phyloP scores from a whole-genome alignment of 2,113 vertebrate species.

The Paramisgurnus dabryanus region DNA sequence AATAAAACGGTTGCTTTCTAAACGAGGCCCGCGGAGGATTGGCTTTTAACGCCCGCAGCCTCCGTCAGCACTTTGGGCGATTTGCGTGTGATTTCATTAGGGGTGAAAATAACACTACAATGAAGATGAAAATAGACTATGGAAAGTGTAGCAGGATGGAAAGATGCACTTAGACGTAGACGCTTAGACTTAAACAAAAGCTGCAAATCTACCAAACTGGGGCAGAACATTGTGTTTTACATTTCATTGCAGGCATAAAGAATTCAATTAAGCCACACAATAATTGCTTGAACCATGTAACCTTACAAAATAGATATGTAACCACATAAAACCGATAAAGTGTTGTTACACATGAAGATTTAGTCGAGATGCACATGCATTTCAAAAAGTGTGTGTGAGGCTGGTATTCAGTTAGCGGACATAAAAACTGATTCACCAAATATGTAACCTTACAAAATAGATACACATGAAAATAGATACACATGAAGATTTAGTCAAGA shows the following conservation, averaged over 20 bases:
- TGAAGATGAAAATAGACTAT: slow-evolving; percentile 69
- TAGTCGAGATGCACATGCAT: background rate
- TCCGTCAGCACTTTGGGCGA: slow-evolving; percentile 78
- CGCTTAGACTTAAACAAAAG: slow-evolving; percentile 38
- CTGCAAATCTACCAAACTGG: slow-evolving; percentile 32
- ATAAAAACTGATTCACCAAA: background rate
- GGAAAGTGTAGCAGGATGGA: slow-evolving; percentile 62
- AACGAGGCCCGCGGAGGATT: slow-evolving; percentile 76
- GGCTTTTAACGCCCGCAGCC: slow-evolving; percentile 69
- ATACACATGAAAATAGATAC: background rate
- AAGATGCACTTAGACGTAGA: slow-evolving; percentile 36
- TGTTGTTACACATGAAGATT: background rate
- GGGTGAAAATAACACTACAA: slow-evolving; percentile 71
- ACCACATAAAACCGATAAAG: background rate
- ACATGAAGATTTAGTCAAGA: too few relatives aligned
- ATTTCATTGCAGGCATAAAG: background rate
- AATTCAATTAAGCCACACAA: background rate
- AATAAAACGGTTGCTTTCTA: slow-evolving; percentile 70
- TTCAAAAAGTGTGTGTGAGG: background rate
- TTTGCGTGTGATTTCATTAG: slow-evolving; percentile 78
- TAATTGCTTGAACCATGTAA: background rate
- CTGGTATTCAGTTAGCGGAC: background rate
- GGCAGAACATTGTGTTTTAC: slow-evolving; percentile 31
- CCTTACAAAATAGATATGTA: background rate
- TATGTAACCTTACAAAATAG: slow-evolving; percentile 1